Conservation (phyloP, 2,797 vertebrate genomes). For the Orestias chungarensis region DNA sequence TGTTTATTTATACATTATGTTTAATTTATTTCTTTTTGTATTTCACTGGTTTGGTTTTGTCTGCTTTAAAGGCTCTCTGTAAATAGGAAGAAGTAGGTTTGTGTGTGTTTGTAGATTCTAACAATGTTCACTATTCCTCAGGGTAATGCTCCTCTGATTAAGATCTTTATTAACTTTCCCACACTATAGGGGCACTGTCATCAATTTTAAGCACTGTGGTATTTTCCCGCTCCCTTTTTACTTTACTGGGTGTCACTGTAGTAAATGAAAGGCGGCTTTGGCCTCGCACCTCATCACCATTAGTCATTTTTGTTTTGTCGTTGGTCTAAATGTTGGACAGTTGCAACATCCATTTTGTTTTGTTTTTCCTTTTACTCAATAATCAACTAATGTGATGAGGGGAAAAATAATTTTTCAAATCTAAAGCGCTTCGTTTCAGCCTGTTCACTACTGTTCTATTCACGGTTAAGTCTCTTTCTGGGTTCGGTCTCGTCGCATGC, state of each 20-base stretch:
- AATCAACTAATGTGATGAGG: slow-evolving; percentile 45
- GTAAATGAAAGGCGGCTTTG: slow-evolving; percentile 5
- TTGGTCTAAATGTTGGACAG: slow-evolving; percentile 29
- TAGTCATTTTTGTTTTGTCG: slow-evolving; percentile 21
- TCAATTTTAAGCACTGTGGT: slow-evolving; percentile 35
- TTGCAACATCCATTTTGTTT: slow-evolving; percentile 60
- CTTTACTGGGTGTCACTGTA: slow-evolving; percentile 24
- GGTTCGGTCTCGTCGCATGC: slow-evolving; percentile 27
- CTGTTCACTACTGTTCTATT: slow-evolving; percentile 20
- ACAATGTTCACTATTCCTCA: slow-evolving; percentile 24
- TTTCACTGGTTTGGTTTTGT: slow-evolving; percentile 50
- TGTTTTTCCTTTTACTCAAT: slow-evolving; percentile 15
- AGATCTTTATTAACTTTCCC: slow-evolving; percentile 39
- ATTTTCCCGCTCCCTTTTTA: slow-evolving; percentile 16
- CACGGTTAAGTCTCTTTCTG: slow-evolving; percentile 20
- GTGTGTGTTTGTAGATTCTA: slow-evolving; percentile 27
- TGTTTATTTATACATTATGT: slow-evolving; percentile 67
- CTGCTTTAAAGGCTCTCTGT: slow-evolving; percentile 51
- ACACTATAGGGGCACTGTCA: slow-evolving; percentile 25
- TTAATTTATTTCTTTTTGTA: slow-evolving; percentile 62
- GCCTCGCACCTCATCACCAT: slow-evolving; percentile 21
- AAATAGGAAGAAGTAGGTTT: slow-evolving; percentile 14
- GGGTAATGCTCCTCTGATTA: slow-evolving; percentile 32
- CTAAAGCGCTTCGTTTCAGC: slow-evolving; percentile 9
- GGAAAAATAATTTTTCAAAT: slow-evolving; percentile 45